Evolutionary conservation across 2,888 invertebrate species (phyloP), one percentile per base, ranked within the genome.

Genomic region (Orthosia gothica): DNA sequence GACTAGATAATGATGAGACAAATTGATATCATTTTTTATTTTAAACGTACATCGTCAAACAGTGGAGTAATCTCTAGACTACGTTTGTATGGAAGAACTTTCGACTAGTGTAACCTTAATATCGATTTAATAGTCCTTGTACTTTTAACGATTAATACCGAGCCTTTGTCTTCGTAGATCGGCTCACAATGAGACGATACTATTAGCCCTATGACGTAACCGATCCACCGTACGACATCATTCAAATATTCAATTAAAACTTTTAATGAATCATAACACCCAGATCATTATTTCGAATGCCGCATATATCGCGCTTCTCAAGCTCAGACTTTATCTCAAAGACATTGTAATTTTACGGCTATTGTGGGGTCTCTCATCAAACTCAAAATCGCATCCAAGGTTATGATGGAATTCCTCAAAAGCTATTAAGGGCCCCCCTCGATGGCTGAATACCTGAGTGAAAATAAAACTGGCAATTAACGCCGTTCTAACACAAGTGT

Each of bases 51-150:
- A n/a, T n/a, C n/a, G n/a, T n/a, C n/a, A n/a, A n/a, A n/a, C n/a
- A n/a, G n/a, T n/a, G n/a, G n/a, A n/a, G n/a, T n/a, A n/a, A n/a
- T n/a, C n/a, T n/a, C n/a, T n/a, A n/a, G n/a, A n/a, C n/a, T n/a
- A n/a, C n/a, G n/a, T n/a, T n/a, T n/a, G n/a, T n/a, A n/a, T n/a
- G n/a, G n/a, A n/a, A n/a, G n/a, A n/a, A n/a, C n/a, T n/a, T n/a
- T n/a, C n/a, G n/a, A n/a, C n/a, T n/a, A n/a, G n/a, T n/a, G n/a
- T n/a, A n/a, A n/a, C n/a, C n/a, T n/a, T 94, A 94, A 95, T 94
- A 95, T 95, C 94, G 93, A 93, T 94, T 93, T 94, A 93, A 95
- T 94, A 92, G 92, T 92, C 90, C 88, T 89, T 91, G 93, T 92
- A 94, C 93, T 93, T 91, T 91, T 89, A 90, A 90, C 93, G 93